phyloP scores from a whole-genome alignment of 2,797 vertebrate species.

The Sebastes itinus region DNA sequence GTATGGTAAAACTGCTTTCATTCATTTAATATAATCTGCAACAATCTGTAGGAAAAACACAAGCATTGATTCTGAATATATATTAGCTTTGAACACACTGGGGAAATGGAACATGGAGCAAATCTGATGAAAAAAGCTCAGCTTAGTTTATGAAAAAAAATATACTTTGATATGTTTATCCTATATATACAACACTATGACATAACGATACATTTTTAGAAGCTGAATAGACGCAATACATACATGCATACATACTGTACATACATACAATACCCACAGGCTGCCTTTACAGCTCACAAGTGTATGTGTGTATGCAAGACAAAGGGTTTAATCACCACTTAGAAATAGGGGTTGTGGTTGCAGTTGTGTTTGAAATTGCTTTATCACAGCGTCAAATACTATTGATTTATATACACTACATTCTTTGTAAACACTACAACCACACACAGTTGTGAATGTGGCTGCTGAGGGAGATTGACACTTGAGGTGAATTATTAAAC shows the following conservation, averaged over 20 bases:
- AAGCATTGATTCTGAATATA: neutral
- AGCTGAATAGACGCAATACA: neutral
- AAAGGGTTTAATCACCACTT: neutral
- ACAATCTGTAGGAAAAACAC: neutral
- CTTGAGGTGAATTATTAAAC: constrained; percentile 2
- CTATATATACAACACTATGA: neutral
- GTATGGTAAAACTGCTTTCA: neutral
- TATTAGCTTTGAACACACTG: neutral
- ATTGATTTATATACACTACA: neutral
- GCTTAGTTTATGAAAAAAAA: neutral
- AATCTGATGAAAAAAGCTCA: neutral
- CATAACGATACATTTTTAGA: neutral
- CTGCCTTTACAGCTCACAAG: too few relatives aligned
- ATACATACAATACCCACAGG: too few relatives aligned
- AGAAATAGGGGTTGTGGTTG: neutral
- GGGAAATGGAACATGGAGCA: neutral
- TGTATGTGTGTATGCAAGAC: neutral
- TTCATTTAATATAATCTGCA: neutral
- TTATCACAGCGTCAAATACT: neutral
- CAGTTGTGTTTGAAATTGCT: neutral
- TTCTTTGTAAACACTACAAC: neutral
- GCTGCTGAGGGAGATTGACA: neutral
- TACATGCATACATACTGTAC: too few relatives aligned
- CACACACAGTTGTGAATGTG: neutral
- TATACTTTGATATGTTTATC: neutral